Evolutionary conservation across 37 sponge, comb jelly and placozoan species (phyloP).

Genomic region (Axinella damicornis): DNA sequence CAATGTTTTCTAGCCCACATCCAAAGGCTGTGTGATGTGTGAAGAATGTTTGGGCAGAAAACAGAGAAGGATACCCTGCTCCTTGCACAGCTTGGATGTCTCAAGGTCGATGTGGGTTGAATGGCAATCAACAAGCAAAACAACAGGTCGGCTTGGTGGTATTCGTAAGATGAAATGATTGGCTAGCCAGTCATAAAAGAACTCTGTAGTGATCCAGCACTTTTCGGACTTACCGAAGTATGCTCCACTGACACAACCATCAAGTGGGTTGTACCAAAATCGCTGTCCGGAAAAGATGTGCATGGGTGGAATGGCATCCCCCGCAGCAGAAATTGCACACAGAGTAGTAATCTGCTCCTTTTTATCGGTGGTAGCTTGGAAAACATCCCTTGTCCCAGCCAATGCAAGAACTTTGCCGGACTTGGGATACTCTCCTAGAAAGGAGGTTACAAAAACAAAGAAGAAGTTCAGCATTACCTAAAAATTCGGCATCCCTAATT

Average conservation of each 20-base stretch:
- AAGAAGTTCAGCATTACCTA: too few relatives aligned
- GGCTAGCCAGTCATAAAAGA: constrained; percentile 56
- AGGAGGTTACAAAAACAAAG: too few relatives aligned
- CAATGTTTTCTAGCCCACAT: constrained; percentile 25
- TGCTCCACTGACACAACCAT: constrained; percentile 29
- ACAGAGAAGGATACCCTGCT: constrained; percentile 10
- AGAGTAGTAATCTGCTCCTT: constrained; percentile 39
- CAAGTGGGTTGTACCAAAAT: constrained; percentile 19
- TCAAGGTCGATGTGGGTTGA: constrained; percentile 24
- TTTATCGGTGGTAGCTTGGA: background rate
- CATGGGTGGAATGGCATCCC: constrained; percentile 26
- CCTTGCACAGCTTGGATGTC: background rate
- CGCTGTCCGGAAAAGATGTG: constrained; percentile 33
- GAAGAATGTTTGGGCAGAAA: constrained; percentile 52
- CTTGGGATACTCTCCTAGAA: too few relatives aligned
- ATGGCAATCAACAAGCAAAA: constrained; percentile 22
- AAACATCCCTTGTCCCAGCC: background rate
- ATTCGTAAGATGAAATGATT: constrained; percentile 27
- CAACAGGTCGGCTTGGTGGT: constrained; percentile 25
- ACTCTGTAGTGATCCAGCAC: constrained; percentile 32
- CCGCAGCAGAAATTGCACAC: constrained; percentile 21
- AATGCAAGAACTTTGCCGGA: constrained; percentile 23
- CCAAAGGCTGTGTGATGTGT: constrained; percentile 25
- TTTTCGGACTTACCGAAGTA: constrained; percentile 37
- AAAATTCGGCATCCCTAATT: too few relatives aligned